Evolutionary conservation across 2,888 invertebrate genomes (phyloP).

Genomic region (Noctua janthe): DNA sequence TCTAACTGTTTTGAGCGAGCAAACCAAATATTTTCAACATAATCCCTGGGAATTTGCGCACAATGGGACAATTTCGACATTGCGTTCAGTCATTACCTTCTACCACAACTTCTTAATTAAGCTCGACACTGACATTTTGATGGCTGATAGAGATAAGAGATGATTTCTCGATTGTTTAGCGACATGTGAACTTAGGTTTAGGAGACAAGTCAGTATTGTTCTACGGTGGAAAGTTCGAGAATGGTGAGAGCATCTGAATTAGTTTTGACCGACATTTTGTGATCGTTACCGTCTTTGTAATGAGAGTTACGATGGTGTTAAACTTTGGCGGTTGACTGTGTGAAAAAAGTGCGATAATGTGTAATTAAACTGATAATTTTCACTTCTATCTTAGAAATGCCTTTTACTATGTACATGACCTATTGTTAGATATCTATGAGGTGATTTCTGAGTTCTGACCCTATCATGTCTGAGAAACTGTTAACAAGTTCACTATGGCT

Average conservation of each 20-base stretch:
- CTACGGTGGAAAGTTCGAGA: conserved; percentile 74
- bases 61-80: conserved; percentile 69
- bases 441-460: background rate
- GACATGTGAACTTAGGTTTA: conserved; percentile 75
- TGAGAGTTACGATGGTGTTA: conserved; percentile 42
- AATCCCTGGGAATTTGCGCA: conserved; percentile 64
- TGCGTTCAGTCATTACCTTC: conserved; percentile 67
- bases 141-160: conserved; percentile 83
- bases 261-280: conserved; percentile 60
- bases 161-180: conserved; percentile 85
- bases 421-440: background rate
- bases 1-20: conserved; percentile 65
- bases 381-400: conserved; percentile 24
- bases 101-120: conserved; percentile 79
- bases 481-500: background rate
- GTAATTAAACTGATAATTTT: conserved; percentile 40
- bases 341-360: conserved; percentile 26
- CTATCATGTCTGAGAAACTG: background rate
- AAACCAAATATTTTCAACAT: conserved; percentile 68
- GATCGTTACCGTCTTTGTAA: conserved; percentile 64
- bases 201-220: conserved; percentile 72
- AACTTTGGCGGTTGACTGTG: conserved; percentile 46
- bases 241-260: conserved; percentile 60
- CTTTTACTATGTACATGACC: background rate
- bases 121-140: conserved; percentile 81